Base-by-base conservation (phyloP, 2,113 vertebrate species). In the Chrysemys picta region DNA sequence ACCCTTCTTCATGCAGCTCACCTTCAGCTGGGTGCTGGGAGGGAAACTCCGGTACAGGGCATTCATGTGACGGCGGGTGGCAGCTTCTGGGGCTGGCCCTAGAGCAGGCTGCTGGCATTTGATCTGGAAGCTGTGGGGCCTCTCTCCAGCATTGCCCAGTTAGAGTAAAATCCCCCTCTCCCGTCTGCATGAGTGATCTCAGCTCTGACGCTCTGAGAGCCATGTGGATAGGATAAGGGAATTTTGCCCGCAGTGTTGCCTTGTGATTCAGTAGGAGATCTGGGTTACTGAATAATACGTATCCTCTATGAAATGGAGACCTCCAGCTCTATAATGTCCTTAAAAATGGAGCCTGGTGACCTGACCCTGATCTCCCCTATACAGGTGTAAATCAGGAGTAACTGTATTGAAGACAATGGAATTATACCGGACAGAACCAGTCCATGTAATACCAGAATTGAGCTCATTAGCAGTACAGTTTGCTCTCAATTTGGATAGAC, bases 91-190 rank as follows among this genome's bases (percentile, higher is more conserved):
- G 24, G 22, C 11, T 57, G 88, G 22, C 25, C 90, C 47, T 47
- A 83, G 78, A 27, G 87, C 54, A 91, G 42, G 29, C 52, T 88
- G 19, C 69, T 31, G 45, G 9, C 82, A n/a, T 78, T 89, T 89
- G 29, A 52, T 87, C 52, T 89, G 80, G 38, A 80, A 29, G 10
- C 24, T 38, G 84, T 62, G 2, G 25, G 13, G 12, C 22, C 27
- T 45, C 42, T 76, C n/a, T 45, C 72, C 5, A 12, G 75, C 75
- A 47, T 78, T 78, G 38, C 25, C 22, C 38, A 78, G 10, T 78
- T 25, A 47, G 75, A 13, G 10, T 78, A 42, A 78, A 78, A 76
- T 47, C n/a, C 17, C 56, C 29, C 65, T 81, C 12, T 35, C 45
- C 81, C n/a, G 22, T 88, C 62, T 22, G 7, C 42, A 4, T 47